phyloP scores from a whole-genome alignment of 2,113 vertebrate species.

The Noturus placidus region DNA sequence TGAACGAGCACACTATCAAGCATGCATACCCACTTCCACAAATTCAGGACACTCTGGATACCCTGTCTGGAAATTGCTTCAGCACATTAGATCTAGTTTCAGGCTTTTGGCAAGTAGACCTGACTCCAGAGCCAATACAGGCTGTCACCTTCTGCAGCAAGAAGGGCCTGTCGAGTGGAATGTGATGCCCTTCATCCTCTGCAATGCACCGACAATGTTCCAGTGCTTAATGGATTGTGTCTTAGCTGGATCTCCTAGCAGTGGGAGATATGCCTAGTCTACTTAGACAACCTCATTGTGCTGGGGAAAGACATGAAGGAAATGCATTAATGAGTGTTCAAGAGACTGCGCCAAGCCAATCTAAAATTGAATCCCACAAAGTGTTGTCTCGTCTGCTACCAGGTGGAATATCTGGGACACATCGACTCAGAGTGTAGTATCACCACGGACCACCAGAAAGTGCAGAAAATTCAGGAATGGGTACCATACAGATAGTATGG shows the following conservation, averaged over 20 bases:
- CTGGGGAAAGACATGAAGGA: background rate
- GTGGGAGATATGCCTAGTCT: background rate
- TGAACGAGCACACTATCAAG: no score
- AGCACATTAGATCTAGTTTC: no score
- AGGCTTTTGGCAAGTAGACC: no score
- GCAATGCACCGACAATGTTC: constrained; percentile 3
- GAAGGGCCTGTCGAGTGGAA: constrained; percentile 45
- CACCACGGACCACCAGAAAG: background rate
- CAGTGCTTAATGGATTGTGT: background rate
- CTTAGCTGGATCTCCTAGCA: background rate
- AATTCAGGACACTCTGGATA: no score
- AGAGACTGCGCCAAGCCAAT: no score
- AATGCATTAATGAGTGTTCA: no score
- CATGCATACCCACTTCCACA: no score
- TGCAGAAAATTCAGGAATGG: constrained; percentile 31
- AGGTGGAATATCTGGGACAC: background rate
- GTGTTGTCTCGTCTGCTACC: background rate
- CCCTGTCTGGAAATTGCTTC: no score
- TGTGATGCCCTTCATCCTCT: constrained; percentile 48
- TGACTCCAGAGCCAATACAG: no score
- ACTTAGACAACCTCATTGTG: background rate
- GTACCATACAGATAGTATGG: constrained; percentile 21
- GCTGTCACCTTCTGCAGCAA: no score
- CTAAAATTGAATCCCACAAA: background rate
- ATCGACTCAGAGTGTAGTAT: background rate